Evolutionary conservation across 2,113 vertebrate genomes (phyloP).

Genomic region (Orycteropus afer): DNA sequence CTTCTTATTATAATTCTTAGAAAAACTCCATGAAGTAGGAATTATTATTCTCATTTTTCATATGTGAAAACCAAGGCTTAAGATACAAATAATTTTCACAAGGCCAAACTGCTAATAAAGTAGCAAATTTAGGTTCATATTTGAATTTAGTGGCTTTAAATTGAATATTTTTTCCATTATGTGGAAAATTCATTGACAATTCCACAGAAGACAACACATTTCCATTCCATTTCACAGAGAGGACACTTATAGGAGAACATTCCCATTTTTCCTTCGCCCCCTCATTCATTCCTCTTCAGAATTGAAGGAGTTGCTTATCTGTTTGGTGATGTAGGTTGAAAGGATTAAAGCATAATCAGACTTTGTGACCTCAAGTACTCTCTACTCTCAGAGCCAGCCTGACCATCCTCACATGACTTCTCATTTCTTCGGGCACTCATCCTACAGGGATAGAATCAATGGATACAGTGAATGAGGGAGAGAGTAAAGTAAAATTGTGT

Average conservation of each 20-base stretch:
- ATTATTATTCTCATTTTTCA: constrained; percentile 12
- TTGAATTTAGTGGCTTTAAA: neutral
- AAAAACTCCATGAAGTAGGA: neutral
- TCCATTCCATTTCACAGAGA: neutral
- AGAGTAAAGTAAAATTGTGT: fast-evolving
- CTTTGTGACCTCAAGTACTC: neutral
- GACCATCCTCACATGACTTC: neutral
- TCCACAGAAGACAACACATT: neutral
- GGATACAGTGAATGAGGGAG: neutral
- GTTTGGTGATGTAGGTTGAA: neutral
- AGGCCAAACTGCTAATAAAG: neutral
- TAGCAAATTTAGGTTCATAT: neutral
- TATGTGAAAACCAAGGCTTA: neutral
- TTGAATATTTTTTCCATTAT: neutral
- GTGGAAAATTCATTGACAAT: neutral
- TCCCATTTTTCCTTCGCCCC: neutral
- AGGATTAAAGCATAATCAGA: neutral
- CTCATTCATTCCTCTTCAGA: neutral
- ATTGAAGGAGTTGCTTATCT: neutral
- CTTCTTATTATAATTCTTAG: neutral
- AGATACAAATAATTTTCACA: neutral
- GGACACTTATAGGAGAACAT: neutral
- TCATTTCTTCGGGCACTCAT: neutral
- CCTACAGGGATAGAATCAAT: neutral
- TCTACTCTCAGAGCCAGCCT: neutral